Evolutionary conservation across 2,797 vertebrate species (phyloP), one percentile per base, ranked within the genome.

Genomic region (Bufotes viridis): DNA sequence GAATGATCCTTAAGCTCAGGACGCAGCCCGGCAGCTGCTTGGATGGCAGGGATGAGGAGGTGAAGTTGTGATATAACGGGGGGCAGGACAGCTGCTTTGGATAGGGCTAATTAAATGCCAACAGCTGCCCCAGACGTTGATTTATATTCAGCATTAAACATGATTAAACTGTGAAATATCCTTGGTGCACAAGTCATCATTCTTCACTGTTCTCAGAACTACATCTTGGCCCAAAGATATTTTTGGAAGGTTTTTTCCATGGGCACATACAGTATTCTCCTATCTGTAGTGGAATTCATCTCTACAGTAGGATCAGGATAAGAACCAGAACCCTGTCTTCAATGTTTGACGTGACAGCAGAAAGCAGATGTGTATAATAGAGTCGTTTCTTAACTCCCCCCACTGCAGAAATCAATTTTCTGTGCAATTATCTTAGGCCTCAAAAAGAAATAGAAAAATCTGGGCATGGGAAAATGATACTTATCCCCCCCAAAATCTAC

Each of bases 11-110:
- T 89, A 89, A 89, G 85, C 88, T 84, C 81, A 20, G 81, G 75
- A 89, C 61, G 85, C 85, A 89, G 85, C 85, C 65, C 65, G 26
- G 88, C 88, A 89, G 88, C 88, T 89, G 88, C 74, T 87, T 79
- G 61, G 51, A 84, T 75, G 57, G 67, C 60, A 70, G 18, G 29
- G 74, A 67, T 51, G 80, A 78, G 75, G 79, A 29, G 85, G 70
- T 12, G 53, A 29, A 42, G n/a, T 57, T 74, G n/a, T 3, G 29
- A 79, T 80, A 67, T 53, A 72, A 9, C 80, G 81, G 72, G 84
- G 82, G 84, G 83, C 60, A 29, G 88, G 79, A 87, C 85, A 89
- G 88, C 88, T 89, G 88, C 80, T 74, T 20, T 74, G 88, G 85
- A 89, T 81, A 84, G 76, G 84, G 74, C 81, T 87, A 89, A 89